Percentiles rank a stretch among this genome's conserved stretches.
Conservation (phyloP, 2,888 invertebrate species). For the Urechis unicinctus region DNA sequence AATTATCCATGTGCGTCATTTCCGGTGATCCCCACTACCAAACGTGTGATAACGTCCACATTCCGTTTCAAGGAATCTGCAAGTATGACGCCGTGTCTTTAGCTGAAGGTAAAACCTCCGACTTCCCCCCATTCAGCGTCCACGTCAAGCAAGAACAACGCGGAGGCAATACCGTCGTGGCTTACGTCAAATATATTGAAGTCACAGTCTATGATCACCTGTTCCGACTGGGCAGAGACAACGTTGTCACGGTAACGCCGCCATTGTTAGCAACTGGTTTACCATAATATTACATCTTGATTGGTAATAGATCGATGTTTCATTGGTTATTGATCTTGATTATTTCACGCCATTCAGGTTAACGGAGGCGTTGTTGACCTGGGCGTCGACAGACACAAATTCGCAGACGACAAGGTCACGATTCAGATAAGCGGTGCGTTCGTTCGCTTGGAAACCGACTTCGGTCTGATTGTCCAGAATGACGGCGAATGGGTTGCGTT, state of each 20-base stretch:
- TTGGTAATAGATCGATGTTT: neutral
- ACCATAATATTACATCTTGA: no score
- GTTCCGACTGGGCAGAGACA: neutral
- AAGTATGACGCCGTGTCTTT: neutral
- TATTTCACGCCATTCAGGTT: neutral
- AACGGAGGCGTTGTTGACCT: neutral
- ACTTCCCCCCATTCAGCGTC: neutral
- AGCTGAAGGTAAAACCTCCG: neutral
- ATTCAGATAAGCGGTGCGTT: slow-evolving; percentile 4
- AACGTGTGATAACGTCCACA: neutral
- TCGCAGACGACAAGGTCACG: neutral
- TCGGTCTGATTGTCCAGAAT: slow-evolving; percentile 6
- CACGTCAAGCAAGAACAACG: neutral
- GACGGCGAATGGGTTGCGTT: slow-evolving; percentile 3
- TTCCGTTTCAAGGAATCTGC: neutral
- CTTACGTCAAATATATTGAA: neutral
- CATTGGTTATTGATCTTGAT: neutral
- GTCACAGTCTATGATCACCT: neutral
- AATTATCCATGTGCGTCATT: neutral
- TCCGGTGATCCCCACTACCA: neutral
- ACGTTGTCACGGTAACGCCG: neutral
- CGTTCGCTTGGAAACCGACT: slow-evolving; percentile 10
- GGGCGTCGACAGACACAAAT: neutral
- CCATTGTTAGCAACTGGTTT: no score
- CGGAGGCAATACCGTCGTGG: neutral